phyloP scores from a whole-genome alignment of 2,888 invertebrate genomes.

The Leucoma salicis region DNA sequence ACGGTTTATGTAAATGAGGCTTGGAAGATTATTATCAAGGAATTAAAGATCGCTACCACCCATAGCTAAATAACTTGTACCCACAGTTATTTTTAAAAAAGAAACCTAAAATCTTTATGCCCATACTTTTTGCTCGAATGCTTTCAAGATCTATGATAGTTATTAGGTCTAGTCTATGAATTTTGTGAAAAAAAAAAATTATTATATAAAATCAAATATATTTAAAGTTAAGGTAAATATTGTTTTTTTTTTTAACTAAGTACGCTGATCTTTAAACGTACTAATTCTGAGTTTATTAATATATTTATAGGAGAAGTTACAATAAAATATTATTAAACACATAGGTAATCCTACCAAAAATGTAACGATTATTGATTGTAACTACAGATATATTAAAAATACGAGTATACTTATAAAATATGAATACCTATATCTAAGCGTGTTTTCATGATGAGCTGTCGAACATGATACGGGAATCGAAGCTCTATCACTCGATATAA shows the following conservation, averaged over 20 bases:
- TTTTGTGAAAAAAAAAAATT: not conserved
- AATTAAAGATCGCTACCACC: conserved; percentile 58
- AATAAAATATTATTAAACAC: too few species aligned
- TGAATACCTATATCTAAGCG: too few species aligned
- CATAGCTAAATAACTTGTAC: conserved; percentile 45
- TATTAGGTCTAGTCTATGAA: not conserved
- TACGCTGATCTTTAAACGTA: not conserved
- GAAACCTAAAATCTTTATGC: conserved; percentile 4
- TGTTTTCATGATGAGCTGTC: conserved; percentile 44
- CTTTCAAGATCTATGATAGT: not conserved
- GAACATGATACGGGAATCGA: conserved; percentile 45
- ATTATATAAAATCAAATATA: not conserved
- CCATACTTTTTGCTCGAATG: not conserved
- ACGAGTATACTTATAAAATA: too few species aligned
- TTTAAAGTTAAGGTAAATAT: not conserved
- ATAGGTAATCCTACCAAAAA: too few species aligned
- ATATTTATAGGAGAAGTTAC: too few species aligned
- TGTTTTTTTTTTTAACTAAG: not conserved
- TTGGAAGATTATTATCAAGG: conserved; percentile 50
- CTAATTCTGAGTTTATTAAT: too few species aligned
- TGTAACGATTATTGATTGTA: too few species aligned
- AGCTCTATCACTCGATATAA: conserved; percentile 47
- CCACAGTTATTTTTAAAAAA: conserved; percentile 21
- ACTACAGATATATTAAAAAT: too few species aligned
- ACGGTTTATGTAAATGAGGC: conserved; percentile 60